Base-by-base conservation (phyloP, 2,113 vertebrate genomes). In the Cygnus buccinator region DNA sequence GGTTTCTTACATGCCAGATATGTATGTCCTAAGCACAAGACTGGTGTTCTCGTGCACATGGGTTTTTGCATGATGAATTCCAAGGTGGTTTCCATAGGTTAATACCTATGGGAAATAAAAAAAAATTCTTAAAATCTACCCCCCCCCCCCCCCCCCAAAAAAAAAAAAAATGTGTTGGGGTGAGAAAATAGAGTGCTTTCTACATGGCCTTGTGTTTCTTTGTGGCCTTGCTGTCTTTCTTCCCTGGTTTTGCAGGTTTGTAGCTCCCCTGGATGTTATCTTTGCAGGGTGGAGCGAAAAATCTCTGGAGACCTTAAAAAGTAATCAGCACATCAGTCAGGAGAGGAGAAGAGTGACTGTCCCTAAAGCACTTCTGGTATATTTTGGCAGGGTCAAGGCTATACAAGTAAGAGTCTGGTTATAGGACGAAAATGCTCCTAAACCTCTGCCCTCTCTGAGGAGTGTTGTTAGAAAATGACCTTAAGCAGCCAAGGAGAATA, bases 401-500 rank as follows among this genome's bases (percentile, higher is more conserved):
- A 21, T 43, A 19, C 17, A 66, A 77, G 52, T 46, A 20, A 8
- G 35, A 37, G n/a, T 31, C 41, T 54, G n/a, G 8, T 20, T 63
- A 44, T 46, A 62, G 48, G 57, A 70, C n/a, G 33, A 43, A 31
- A 71, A 26, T 21, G 26, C 29, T 78, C 59, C 75, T 85, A 74
- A 87, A 73, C 22, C 43, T 37, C 16, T 26, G 46, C n/a, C 85
- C 81, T 61, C 76, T 90, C 85, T 52, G 26, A 84, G 62, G 54
- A 66, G 19, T 59, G 35, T 59, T 84, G 28, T 78, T 94, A 91
- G 87, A 76, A 93, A 94, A 93, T 46, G 31, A 87, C 58, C 76
- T 90, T 52, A 73, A 79, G 76, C 61, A 89, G 91, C 89, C 85
- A 91, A 95, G 58, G 79, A 91, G 94, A 96, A 96, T 35, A 87